Percentiles rank a stretch among this genome's conserved stretches.
phyloP scores from a whole-genome alignment of 2,888 invertebrate genomes.

The Lymantria monacha region DNA sequence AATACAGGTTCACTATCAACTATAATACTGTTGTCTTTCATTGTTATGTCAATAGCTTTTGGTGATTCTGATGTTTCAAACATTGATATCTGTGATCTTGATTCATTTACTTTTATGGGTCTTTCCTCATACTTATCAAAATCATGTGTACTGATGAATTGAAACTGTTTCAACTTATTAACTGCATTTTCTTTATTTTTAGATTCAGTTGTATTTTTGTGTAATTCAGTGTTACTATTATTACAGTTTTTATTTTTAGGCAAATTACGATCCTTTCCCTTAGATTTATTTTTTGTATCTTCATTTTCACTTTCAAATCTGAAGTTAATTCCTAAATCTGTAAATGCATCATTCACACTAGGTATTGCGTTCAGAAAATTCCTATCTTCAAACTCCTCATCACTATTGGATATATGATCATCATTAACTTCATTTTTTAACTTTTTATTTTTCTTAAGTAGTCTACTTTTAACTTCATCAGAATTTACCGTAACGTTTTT shows the following conservation, averaged over 20 bases:
- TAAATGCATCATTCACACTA: conserved; percentile 72
- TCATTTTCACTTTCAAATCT: conserved; percentile 32
- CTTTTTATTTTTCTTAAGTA: conserved; percentile 38
- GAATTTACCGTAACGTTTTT: conserved; percentile 54
- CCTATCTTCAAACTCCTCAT: conserved; percentile 39
- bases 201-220: background rate
- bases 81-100: conserved; percentile 16
- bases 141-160: conserved; percentile 55
- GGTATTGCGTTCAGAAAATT: conserved; percentile 62
- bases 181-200: conserved; percentile 29
- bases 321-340: conserved; percentile 61
- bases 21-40: conserved; percentile 13
- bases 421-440: conserved; percentile 26
- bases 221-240: background rate
- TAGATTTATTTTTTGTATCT: conserved; percentile 8
- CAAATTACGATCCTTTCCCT: conserved; percentile 19
- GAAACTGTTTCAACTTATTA: conserved; percentile 62
- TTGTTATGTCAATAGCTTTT: conserved; percentile 6
- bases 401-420: conserved; percentile 20
- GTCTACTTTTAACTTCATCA: conserved; percentile 37
- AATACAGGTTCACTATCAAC: conserved; percentile 33
- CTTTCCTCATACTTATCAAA: conserved; percentile 57
- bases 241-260: background rate
- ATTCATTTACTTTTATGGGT: conserved; percentile 6
- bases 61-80: conserved; percentile 14